Percentiles rank a stretch among this genome's conserved stretches.
Evolutionary conservation across 2,113 vertebrate genomes (phyloP).

Genomic region (Datnioides undecimradiatus): DNA sequence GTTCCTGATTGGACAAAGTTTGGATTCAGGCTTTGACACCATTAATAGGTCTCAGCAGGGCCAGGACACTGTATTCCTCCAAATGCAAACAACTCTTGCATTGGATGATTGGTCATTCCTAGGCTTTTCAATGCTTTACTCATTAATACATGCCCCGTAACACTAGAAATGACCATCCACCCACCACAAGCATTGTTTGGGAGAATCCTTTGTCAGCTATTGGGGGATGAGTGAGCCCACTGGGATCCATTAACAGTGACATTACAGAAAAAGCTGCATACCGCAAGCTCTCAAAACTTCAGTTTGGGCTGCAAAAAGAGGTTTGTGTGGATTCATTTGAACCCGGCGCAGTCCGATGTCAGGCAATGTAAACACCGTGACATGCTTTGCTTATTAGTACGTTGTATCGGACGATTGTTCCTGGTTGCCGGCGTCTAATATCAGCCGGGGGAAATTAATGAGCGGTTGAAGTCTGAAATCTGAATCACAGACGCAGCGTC

Average conservation of each 20-base stretch:
- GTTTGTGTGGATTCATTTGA: constrained; percentile 18
- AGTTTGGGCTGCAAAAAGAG: constrained; percentile 10
- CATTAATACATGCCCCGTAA: constrained; percentile 66
- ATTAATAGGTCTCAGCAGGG: constrained; percentile 55
- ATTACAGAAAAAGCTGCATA: constrained; percentile 33
- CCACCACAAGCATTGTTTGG: constrained; percentile 50
- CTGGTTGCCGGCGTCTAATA: not conserved
- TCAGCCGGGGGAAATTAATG: constrained; percentile 29
- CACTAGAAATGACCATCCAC: constrained; percentile 43
- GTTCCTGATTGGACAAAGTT: constrained; percentile 45
- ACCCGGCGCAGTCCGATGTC: constrained; percentile 28
- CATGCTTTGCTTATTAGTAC: constrained; percentile 49
- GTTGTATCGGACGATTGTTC: constrained; percentile 2
- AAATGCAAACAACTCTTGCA: constrained; percentile 28
- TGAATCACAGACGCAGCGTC: not conserved
- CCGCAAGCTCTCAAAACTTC: constrained; percentile 27
- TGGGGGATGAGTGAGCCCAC: constrained; percentile 53
- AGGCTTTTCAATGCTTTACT: constrained; percentile 25
- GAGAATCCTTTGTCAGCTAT: constrained; percentile 53
- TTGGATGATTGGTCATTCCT: constrained; percentile 44
- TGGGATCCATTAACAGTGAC: constrained; percentile 73
- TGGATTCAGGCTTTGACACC: constrained; percentile 30
- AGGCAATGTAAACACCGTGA: constrained; percentile 51
- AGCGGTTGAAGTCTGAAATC: constrained; percentile 19
- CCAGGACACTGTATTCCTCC: constrained; percentile 9